Percentiles rank a stretch among this genome's conserved stretches.
Evolutionary conservation across 1,140 invertebrate genomes (phyloP).

Genomic region (Plutomurus gul): DNA sequence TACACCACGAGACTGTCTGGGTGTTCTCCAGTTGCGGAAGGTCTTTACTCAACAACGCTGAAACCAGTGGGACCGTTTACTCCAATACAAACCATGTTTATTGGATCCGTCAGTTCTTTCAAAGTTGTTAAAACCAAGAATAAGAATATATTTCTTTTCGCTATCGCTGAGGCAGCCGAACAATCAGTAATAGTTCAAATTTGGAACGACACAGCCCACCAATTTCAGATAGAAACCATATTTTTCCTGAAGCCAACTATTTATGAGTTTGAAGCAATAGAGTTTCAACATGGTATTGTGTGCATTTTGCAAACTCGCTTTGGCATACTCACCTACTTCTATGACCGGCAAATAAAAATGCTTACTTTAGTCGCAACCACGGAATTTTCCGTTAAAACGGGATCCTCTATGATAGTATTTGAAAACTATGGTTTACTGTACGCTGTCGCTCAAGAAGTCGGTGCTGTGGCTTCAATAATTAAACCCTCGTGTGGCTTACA

Average conservation of each 20-base stretch:
- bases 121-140: too few species aligned
- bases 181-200: too few species aligned
- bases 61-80: conserved; percentile 7
- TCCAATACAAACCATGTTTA: neutral
- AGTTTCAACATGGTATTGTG: too few species aligned
- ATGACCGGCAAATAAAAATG: neutral
- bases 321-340: neutral
- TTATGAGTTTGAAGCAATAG: too few species aligned
- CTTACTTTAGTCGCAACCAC: neutral
- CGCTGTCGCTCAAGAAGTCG: neutral
- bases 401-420: conserved; percentile 11
- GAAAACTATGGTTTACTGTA: neutral
- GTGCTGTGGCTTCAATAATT: neutral
- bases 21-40: neutral
- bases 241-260: too few species aligned
- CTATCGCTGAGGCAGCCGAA: too few species aligned
- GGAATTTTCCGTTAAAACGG: neutral
- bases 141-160: too few species aligned
- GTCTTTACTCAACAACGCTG: neutral
- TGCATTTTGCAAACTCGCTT: neutral
- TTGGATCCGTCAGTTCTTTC: neutral
- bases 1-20: neutral
- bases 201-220: too few species aligned
- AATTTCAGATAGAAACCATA: too few species aligned
- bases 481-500: conserved; percentile 33